Evolutionary conservation across 2,888 invertebrate species (phyloP).

Genomic region (Lasioglossum pauxillum): DNA sequence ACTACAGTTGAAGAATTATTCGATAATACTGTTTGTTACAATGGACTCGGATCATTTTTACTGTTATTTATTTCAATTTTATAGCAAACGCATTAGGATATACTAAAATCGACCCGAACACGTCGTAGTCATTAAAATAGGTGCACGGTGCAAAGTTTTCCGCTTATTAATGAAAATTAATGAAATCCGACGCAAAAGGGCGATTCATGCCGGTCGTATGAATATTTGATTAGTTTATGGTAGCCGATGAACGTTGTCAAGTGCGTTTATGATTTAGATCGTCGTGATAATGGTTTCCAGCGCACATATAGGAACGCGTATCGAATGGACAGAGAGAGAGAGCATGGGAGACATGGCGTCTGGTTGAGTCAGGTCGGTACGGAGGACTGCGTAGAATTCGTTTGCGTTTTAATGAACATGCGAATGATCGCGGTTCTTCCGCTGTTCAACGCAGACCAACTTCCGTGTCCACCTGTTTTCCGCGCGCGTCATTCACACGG

Average conservation of each 20-base stretch:
- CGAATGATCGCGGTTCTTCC: conserved; percentile 68
- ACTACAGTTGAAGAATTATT: not conserved
- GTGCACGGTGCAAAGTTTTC: not conserved
- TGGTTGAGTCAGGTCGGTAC: conserved; percentile 52
- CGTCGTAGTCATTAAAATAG: not conserved
- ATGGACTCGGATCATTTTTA: not conserved
- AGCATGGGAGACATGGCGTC: conserved; percentile 28
- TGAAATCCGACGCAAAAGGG: not conserved
- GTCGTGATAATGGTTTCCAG: conserved; percentile 22
- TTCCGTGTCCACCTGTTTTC: conserved; percentile 49
- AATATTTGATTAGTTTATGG: conserved; percentile 3
- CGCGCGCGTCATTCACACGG: conserved; percentile 59
- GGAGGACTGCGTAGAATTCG: conserved; percentile 67
- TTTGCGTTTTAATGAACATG: conserved; percentile 76
- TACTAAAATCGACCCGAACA: not conserved
- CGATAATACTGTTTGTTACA: not conserved
- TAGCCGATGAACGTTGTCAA: not conserved
- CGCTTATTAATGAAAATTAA: not conserved
- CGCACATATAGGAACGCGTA: not conserved
- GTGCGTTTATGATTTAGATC: conserved; percentile 7
- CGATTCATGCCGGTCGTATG: not conserved
- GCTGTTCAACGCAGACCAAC: conserved; percentile 40
- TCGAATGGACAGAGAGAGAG: conserved; percentile 1
- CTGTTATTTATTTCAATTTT: not conserved
- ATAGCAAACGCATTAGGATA: not conserved